Evolutionary conservation across 1,140 invertebrate genomes (phyloP).

Genomic region (Zaprionus vittiger): DNA sequence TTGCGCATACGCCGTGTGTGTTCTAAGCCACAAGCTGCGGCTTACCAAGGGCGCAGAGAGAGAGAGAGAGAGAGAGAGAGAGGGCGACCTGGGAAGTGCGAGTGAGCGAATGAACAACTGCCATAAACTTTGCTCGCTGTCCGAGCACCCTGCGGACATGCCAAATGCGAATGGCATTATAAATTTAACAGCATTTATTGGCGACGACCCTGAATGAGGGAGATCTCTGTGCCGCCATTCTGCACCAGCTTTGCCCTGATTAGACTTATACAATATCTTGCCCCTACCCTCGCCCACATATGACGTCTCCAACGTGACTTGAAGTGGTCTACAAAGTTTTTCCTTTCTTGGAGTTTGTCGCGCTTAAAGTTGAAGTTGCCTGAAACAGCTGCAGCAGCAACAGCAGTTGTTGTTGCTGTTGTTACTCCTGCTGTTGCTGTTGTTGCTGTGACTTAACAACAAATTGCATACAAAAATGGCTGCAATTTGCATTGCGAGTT

Average conservation of each 20-base stretch:
- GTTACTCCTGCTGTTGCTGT: slow-evolving; percentile 4
- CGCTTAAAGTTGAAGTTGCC: slow-evolving; percentile 33
- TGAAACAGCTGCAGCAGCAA: slow-evolving; percentile 7
- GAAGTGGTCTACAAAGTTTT: slow-evolving; percentile 34
- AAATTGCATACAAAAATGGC: slow-evolving; percentile 68
- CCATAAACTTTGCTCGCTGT: slow-evolving; percentile 31
- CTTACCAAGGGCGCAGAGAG: background rate
- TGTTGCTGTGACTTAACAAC: slow-evolving; percentile 46
- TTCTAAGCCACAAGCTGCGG: background rate
- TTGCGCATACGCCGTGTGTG: slow-evolving; percentile 6
- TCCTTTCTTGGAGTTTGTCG: background rate
- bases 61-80: background rate
- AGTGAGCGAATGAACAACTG: background rate
- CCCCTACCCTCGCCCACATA: background rate
- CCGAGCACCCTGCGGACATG: slow-evolving; percentile 10
- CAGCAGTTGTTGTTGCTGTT: slow-evolving; percentile 16
- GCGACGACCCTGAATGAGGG: slow-evolving; percentile 12
- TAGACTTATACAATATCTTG: slow-evolving; percentile 3
- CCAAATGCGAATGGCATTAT: slow-evolving; percentile 35
- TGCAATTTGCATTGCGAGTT: slow-evolving; percentile 67
- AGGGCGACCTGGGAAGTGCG: background rate
- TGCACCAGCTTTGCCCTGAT: slow-evolving; percentile 9
- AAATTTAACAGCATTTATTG: slow-evolving; percentile 49
- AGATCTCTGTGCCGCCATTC: background rate
- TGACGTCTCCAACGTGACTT: slow-evolving; percentile 12